phyloP scores from a whole-genome alignment of 2,113 vertebrate species.

The Brienomyrus brachyistius region DNA sequence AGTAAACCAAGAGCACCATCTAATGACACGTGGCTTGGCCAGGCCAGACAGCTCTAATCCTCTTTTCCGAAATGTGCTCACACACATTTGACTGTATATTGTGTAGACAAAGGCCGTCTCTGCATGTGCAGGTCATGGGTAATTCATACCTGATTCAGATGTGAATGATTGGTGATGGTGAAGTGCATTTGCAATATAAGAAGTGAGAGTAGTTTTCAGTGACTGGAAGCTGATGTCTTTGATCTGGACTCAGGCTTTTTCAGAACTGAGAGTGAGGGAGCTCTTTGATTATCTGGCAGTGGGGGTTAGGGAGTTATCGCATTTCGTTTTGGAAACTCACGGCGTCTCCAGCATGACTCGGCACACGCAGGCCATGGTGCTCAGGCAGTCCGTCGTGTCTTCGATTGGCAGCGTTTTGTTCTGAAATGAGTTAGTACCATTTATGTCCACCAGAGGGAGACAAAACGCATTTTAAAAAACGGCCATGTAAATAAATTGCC shows the following conservation, averaged over 20 bases:
- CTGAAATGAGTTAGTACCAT: slow-evolving; percentile 46
- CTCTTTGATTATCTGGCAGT: background rate
- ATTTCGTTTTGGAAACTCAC: slow-evolving; percentile 59
- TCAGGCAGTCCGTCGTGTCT: slow-evolving; percentile 89
- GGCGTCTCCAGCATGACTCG: slow-evolving; percentile 91
- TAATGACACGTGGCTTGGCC: background rate
- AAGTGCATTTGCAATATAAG: too few relatives aligned
- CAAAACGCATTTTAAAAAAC: slow-evolving; percentile 11
- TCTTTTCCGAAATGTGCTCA: background rate
- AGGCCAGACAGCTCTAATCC: background rate
- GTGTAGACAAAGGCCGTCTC: background rate
- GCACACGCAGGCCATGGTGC: slow-evolving; percentile 91
- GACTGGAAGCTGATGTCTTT: background rate
- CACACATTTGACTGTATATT: background rate
- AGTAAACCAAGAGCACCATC: background rate
- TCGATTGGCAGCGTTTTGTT: slow-evolving; percentile 89
- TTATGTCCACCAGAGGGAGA: slow-evolving; percentile 42
- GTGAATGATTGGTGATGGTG: background rate
- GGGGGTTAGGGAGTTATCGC: background rate
- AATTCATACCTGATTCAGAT: background rate
- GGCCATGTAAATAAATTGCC: background rate
- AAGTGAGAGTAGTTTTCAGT: background rate
- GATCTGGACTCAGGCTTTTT: background rate
- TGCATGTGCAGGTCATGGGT: background rate
- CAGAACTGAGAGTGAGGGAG: background rate